These are phyloP conservation scores for Ligdia adustata DNA, from an alignment of 2,888 invertebrate species.

Conservation along the genomic window DNA sequence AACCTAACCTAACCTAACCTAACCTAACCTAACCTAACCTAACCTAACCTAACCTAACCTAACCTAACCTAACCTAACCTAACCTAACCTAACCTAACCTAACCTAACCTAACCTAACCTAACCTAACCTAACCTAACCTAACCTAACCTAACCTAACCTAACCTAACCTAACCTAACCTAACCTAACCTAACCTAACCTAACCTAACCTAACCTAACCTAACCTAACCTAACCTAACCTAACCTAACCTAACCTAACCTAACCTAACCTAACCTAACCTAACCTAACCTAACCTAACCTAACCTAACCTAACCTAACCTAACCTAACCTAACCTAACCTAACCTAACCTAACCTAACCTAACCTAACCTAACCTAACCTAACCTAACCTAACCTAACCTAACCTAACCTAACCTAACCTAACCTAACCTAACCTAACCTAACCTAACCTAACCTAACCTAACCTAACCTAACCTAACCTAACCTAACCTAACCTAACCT, in stretches of 20 bases:
- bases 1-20: slow-evolving; percentile 20
- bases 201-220: slow-evolving; percentile 23
- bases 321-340: slow-evolving; percentile 21
- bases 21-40: neutral
- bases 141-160: neutral
- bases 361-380: neutral
- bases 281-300: neutral
- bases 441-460: neutral
- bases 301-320: slow-evolving; percentile 8
- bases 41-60: neutral
- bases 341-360: slow-evolving; percentile 6
- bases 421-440: slow-evolving; percentile 20
- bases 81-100: slow-evolving; percentile 5
- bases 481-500: no score
- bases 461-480: neutral
- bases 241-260: neutral
- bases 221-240: slow-evolving; percentile 5
- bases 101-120: slow-evolving; percentile 16
- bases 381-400: neutral
- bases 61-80: no score
- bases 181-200: slow-evolving; percentile 15
- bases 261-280: neutral
- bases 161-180: neutral
- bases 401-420: slow-evolving; percentile 22
- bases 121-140: slow-evolving; percentile 19